Conservation (phyloP, 2,113 vertebrate species). For the Excalfactoria chinensis region DNA sequence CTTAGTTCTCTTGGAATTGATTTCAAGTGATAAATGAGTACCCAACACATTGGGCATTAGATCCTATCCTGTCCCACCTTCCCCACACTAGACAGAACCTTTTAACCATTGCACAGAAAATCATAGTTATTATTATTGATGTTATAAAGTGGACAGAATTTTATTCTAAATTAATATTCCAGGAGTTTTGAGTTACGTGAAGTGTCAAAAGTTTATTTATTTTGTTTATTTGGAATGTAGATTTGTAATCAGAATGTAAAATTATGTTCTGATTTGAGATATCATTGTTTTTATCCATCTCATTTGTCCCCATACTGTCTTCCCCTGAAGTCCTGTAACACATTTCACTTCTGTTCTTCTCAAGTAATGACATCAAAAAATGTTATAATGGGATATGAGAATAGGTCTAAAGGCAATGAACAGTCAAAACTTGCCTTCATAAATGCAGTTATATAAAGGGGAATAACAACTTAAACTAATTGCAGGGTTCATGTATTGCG, state of each 20-base stretch:
- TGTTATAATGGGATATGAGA: neutral
- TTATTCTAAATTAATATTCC: neutral
- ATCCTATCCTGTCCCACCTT: neutral
- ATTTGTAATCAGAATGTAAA: neutral
- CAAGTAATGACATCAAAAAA: neutral
- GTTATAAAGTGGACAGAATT: neutral
- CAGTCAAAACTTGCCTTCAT: neutral
- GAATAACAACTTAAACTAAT: neutral
- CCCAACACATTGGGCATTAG: neutral
- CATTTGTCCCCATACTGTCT: neutral
- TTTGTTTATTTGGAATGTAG: neutral
- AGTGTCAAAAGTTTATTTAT: neutral
- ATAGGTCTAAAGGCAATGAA: neutral
- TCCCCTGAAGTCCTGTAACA: neutral
- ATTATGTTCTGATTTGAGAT: neutral
- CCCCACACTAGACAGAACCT: neutral
- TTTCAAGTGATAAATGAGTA: neutral
- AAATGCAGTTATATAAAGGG: neutral
- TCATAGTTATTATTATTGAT: neutral
- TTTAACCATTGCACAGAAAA: neutral
- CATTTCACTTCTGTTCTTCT: neutral
- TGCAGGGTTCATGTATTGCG: neutral
- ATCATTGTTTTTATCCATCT: neutral
- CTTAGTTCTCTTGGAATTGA: neutral
- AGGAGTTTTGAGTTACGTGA: neutral